Evolutionary conservation across 2,888 invertebrate genomes (phyloP), one percentile per base, ranked within the genome.

Genomic region (Halictus ligatus): DNA sequence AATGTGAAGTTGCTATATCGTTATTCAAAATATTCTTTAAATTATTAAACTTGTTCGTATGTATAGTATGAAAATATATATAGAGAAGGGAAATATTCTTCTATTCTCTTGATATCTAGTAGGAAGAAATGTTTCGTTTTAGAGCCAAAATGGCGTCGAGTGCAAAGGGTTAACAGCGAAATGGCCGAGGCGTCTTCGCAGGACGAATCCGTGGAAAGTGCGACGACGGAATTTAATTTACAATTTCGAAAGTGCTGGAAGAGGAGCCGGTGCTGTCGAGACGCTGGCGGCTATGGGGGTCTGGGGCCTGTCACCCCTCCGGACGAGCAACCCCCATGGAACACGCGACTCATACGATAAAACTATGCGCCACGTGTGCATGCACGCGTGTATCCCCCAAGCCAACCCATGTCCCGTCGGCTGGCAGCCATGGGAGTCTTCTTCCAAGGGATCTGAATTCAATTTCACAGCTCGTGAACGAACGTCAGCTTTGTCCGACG

Each of bases 381-480:
- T 84, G 75, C 85, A 81, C 80, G 82, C 79, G 64, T 79, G 72
- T 58, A 75, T 80, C 79, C 83, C 83, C 75, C 80, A 43, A 60
- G 84, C 75, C 43, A 81, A 89, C 89, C 88, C 86, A 87, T 87
- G 87, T 87, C 74, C 88, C 81, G 81, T 85, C 90, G 89, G 83
- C 88, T 88, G 89, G 88, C 90, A 87, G 88, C 84, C 90, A 88
- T 89, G 86, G 67, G 89, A 89, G 86, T 75, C 81, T 85, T 75
- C 81, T 85, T 83, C 81, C 78, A 79, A 86, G 87, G 87, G 84
- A 81, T 78, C 80, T 81, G 93, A 93, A 94, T 94, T 93, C 91
- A 94, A 94, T 94, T 93, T 94, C 94, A 93, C 94, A 93, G 93
- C 91, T 92, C 90, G 91, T 92, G 89, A 91, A 90, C 89, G 87